Percentiles rank a stretch among this genome's conserved stretches.
phyloP scores from a whole-genome alignment of 2,888 invertebrate species.

The Eretmocerus hayati region DNA sequence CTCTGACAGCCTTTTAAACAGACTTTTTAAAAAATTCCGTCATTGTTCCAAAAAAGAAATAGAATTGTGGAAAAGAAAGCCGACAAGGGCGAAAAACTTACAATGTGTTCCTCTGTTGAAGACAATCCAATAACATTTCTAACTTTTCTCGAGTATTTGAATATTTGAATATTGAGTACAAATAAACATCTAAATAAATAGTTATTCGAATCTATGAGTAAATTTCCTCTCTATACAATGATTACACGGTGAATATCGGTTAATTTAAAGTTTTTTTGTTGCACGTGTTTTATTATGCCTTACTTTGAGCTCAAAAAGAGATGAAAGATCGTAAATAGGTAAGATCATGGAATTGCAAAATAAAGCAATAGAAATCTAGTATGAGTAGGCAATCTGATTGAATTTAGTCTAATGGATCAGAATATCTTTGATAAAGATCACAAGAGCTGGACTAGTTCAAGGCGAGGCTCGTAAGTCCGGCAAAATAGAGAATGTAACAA shows the following conservation, averaged over 20 bases:
- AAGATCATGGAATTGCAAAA: neutral
- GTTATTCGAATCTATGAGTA: conserved; percentile 12
- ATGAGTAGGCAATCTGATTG: neutral
- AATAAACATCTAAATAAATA: conserved; percentile 17
- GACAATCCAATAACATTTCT: neutral
- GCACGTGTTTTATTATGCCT: conserved; percentile 22
- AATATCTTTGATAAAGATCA: conserved; percentile 12
- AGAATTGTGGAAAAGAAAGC: neutral
- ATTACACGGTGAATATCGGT: conserved; percentile 10
- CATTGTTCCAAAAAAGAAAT: neutral
- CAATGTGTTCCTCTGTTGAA: neutral
- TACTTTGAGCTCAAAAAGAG: conserved; percentile 18
- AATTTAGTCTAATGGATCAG: conserved; percentile 16
- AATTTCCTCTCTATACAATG: conserved; percentile 3
- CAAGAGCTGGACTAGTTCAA: conserved; percentile 19
- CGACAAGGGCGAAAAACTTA: conserved; percentile 17
- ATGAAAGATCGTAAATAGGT: no score
- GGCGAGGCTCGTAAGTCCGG: conserved; percentile 22
- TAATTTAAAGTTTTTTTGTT: conserved; percentile 18
- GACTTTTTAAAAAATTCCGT: conserved; percentile 36
- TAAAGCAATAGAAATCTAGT: neutral
- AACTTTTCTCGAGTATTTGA: conserved; percentile 10
- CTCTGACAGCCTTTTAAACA: conserved; percentile 35
- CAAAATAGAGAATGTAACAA: conserved; percentile 15
- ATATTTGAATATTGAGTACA: conserved; percentile 12